Conservation (phyloP, 2,888 invertebrate genomes). For the Rhagonycha lutea region DNA sequence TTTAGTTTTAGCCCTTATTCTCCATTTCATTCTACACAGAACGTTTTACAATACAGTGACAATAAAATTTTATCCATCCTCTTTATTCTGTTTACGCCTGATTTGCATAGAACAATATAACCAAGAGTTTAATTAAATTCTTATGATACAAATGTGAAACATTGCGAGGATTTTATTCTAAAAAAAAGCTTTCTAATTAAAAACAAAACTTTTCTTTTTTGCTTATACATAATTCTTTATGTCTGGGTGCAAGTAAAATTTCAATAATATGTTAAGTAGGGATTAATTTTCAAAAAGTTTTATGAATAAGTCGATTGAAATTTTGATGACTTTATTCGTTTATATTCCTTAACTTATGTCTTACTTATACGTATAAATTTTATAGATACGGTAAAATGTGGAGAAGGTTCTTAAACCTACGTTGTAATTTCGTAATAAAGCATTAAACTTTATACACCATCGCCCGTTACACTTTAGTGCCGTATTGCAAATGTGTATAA, state of each 20-base stretch:
- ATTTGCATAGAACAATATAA: conserved; percentile 33
- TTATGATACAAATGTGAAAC: conserved; percentile 38
- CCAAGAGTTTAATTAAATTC: conserved; percentile 39
- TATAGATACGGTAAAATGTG: conserved; percentile 26
- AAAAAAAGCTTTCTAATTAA: conserved; percentile 23
- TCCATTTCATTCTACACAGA: conserved; percentile 27
- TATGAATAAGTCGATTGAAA: background rate
- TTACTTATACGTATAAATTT: conserved; percentile 21
- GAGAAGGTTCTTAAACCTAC: conserved; percentile 26
- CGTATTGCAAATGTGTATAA: conserved; percentile 15
- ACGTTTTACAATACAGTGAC: conserved; percentile 28
- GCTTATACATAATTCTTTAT: background rate
- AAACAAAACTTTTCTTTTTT: conserved; percentile 20
- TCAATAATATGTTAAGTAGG: background rate
- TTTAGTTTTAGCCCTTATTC: conserved; percentile 28
- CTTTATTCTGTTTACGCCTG: conserved; percentile 32
- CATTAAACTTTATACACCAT: conserved; percentile 28
- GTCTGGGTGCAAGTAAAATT: background rate
- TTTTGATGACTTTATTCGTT: background rate
- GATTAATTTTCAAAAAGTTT: background rate
- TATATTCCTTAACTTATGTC: background rate
- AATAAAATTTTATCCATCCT: conserved; percentile 32
- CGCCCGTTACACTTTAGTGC: conserved; percentile 19
- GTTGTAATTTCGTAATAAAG: conserved; percentile 27
- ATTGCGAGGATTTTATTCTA: conserved; percentile 24